Conservation (phyloP, 2,888 invertebrate species). For the Patella depressa region DNA sequence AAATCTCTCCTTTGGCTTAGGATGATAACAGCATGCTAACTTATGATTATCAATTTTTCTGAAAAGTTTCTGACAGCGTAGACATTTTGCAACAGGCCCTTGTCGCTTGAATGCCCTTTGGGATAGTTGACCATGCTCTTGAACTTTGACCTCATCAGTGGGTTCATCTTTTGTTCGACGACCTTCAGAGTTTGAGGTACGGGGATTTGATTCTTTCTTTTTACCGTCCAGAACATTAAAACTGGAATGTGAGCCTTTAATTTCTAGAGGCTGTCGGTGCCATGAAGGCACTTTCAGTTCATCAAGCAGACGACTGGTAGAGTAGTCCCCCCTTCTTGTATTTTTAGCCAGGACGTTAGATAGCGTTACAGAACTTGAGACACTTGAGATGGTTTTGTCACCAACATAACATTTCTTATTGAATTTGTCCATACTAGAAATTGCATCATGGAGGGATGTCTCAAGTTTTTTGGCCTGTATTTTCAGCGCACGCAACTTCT, state of each 20-base stretch:
- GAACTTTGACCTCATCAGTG: background rate
- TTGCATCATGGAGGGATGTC: conserved; percentile 55
- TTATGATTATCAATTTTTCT: conserved; percentile 64
- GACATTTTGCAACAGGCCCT: conserved; percentile 61
- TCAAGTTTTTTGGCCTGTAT: conserved; percentile 58
- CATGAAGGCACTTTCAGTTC: background rate
- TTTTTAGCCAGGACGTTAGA: background rate
- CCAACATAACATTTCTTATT: conserved; percentile 32
- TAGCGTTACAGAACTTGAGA: background rate
- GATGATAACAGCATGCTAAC: conserved; percentile 64
- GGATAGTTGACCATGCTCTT: conserved; percentile 6
- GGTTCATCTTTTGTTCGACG: background rate
- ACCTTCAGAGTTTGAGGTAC: background rate
- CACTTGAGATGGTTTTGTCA: background rate
- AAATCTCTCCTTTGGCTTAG: conserved; percentile 59
- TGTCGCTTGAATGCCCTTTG: conserved; percentile 36
- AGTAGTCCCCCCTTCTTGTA: background rate
- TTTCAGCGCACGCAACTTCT: conserved; percentile 50
- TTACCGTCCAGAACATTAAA: conserved; percentile 1
- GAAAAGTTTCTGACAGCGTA: conserved; percentile 66
- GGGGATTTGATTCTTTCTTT: conserved; percentile 9
- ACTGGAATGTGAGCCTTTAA: conserved; percentile 8
- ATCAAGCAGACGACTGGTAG: background rate
- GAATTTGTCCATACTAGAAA: conserved; percentile 54
- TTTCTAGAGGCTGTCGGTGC: conserved; percentile 16